A percentile compares a stretch with the other conserved stretches of the same genome.
Evolutionary conservation across 2,888 invertebrate genomes (phyloP).

Genomic region (Phanerotoma sp.): DNA sequence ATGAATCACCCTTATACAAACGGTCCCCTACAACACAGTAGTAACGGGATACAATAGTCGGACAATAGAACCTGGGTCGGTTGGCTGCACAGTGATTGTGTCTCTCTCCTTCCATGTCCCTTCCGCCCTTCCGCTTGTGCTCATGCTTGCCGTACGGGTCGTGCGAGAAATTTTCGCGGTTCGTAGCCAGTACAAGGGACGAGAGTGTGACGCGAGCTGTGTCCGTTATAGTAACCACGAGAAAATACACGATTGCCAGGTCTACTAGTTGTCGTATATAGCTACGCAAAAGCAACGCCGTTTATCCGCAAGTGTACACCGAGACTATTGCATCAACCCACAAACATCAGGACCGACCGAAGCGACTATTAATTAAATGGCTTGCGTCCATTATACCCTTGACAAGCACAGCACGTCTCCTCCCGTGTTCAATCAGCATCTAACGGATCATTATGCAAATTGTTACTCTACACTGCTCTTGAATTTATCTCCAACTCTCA

Average conservation of each 20-base stretch:
- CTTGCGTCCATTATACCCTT: constrained; percentile 31
- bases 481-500: background rate
- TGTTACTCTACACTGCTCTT: constrained; percentile 7
- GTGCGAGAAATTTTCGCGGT: constrained; percentile 12
- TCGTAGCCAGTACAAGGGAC: background rate
- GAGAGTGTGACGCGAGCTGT: too few relatives aligned
- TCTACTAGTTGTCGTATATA: too few relatives aligned
- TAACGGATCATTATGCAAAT: constrained; percentile 39
- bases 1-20: constrained; percentile 53
- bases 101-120: background rate
- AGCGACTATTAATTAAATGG: constrained; percentile 29
- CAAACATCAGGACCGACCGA: constrained; percentile 1
- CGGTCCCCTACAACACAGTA: constrained; percentile 37
- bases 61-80: constrained; percentile 45
- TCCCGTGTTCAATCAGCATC: constrained; percentile 34
- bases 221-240: too few relatives aligned
- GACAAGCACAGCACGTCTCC: constrained; percentile 16
- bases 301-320: background rate
- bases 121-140: constrained; percentile 1
- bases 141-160: background rate
- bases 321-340: background rate
- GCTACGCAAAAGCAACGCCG: too few relatives aligned
- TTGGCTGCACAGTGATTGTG: constrained; percentile 27
- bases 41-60: constrained; percentile 53
- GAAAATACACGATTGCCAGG: too few relatives aligned